Base-by-base conservation (phyloP, 2,797 vertebrate genomes). In the Aldrovandia affinis region DNA sequence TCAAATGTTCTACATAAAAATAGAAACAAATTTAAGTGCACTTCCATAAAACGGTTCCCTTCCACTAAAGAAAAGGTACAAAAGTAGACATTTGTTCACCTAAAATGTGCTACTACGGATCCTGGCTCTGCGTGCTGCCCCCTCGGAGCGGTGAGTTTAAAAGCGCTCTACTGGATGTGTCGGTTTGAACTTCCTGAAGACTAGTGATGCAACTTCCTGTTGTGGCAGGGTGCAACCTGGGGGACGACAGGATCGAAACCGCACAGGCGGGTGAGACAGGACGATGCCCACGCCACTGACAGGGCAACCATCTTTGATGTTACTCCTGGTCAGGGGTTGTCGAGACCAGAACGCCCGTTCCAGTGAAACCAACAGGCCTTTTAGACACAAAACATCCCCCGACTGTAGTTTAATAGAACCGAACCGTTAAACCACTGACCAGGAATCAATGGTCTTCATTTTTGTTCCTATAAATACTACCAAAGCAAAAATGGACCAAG, bases 151-250 rank as follows among this genome's bases (percentile, higher is more conserved):
- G 57, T 47, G 22, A 63, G 79, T 12, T 63, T 42, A 79, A 52
- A n/a, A 50, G 42, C 0, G 9, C 28, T 22, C 63, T n/a, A 28
- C 61, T 30, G 28, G 61, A 30, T 50, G 9, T 15, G 0, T 59
- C 18, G 44, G 75, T 57, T 52, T 78, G 18, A 10, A 22, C 28
- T 7, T 83, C 83, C 75, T 47, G n/a, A 78, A 10, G 47, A 18
- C 47, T 36, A 8, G 22, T 77, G 33, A 79, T 10, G 39, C 30
- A 33, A 79, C n/a, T 83, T 83, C 83, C 83, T 83, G 83, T 73
- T 33, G 75, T 52, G n/a, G 28, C 36, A 47, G 25, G 57, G n/a
- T 28, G 57, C 50, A 63, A 20, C 61, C 75, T n/a, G 6, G 8
- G 20, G 55, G 18, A n/a, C 25, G 33, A n/a, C n/a, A 7, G 33